Base-by-base conservation (phyloP, 2,888 invertebrate species). In the Thysanoteuthis rhombus region DNA sequence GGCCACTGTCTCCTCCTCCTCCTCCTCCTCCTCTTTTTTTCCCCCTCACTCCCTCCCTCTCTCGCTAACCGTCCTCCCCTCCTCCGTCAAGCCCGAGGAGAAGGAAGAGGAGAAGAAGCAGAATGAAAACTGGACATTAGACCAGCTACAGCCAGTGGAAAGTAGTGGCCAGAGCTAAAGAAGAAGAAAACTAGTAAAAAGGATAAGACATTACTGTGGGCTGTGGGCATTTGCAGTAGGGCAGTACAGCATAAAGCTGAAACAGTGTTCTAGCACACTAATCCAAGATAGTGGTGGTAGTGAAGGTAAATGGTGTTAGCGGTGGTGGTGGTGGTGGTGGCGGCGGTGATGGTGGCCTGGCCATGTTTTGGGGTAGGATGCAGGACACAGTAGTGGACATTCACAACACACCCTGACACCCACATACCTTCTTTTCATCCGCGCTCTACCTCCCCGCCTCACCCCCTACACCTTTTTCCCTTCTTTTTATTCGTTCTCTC, bases 141-240 rank as follows among this genome's bases (percentile, higher is more conserved):
- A 92, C 45, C 45, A 39, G 92, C 45, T 92, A 92, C 45, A 92
- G 92, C 92, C 45, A 92, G 42, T 75, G 36, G 75, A 75, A 45
- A 92, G 92, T 92, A 45, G 92, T 92, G 92, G 92, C n/a, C 45
- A 92, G 25, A 16, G 92, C 40, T 45, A 42, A 92, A 45, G 92
- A 92, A 92, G 36, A 45, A 28, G 40, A 92, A 45, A 38, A 92
- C 92, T 75, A 75, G 75, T 75, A n/a, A 39, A 91, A n/a, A 91
- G 40, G 91, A 92, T n/a, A 92, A 92, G 92, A 92, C 19, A 45
- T 45, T 45, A 92, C 40, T 45, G 92, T 92, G 92, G 92, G 45
- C 92, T 45, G 92, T 92, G 42, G 40, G 92, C 92, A 45, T 42
- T 92, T 40, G 92, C 32, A 36, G 36, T n/a, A n/a, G n/a, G n/a